Evolutionary conservation across 2,888 invertebrate genomes (phyloP).

Genomic region (Drosophila siamana): DNA sequence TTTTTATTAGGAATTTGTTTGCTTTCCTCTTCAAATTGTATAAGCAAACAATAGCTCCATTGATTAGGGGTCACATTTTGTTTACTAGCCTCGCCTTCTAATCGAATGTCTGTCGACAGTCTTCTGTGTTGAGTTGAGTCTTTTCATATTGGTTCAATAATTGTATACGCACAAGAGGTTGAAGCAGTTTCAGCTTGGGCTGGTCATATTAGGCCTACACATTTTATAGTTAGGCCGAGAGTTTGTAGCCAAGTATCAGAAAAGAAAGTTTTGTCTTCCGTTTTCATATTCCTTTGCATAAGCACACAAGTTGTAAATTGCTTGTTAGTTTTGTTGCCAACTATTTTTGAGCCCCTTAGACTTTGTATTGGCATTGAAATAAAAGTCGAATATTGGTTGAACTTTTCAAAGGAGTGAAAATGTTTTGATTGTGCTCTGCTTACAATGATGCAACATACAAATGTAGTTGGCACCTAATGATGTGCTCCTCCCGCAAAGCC

Average conservation of each 20-base stretch:
- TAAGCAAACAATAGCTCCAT: slow-evolving; percentile 70
- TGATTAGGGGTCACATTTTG: slow-evolving; percentile 75
- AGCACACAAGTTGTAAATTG: slow-evolving; percentile 45
- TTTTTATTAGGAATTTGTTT: slow-evolving; percentile 8
- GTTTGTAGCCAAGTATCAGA: slow-evolving; percentile 5
- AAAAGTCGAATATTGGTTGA: slow-evolving; percentile 7
- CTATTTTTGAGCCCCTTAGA: slow-evolving; percentile 29
- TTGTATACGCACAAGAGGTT: slow-evolving; percentile 57
- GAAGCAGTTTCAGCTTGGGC: slow-evolving; percentile 21
- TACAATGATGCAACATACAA: slow-evolving; percentile 17
- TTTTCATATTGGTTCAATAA: slow-evolving; percentile 40
- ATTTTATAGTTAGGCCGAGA: slow-evolving; percentile 14
- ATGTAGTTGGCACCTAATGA: slow-evolving; percentile 4
- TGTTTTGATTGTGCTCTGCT: neutral
- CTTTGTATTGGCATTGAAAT: slow-evolving; percentile 4
- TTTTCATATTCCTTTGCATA: slow-evolving; percentile 20
- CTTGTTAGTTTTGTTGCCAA: slow-evolving; percentile 44
- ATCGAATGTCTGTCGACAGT: slow-evolving; percentile 40
- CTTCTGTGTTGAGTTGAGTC: slow-evolving; percentile 22
- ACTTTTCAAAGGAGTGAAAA: slow-evolving; percentile 7
- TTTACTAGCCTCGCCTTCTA: slow-evolving; percentile 31
- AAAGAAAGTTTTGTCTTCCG: slow-evolving; percentile 6
- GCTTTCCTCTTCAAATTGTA: slow-evolving; percentile 31
- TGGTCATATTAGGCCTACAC: slow-evolving; percentile 62
- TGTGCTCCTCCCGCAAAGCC: neutral